These are phyloP conservation scores for Sigmodon hispidus DNA, from an alignment of 2,113 vertebrate genomes.

Conservation along the genomic window DNA sequence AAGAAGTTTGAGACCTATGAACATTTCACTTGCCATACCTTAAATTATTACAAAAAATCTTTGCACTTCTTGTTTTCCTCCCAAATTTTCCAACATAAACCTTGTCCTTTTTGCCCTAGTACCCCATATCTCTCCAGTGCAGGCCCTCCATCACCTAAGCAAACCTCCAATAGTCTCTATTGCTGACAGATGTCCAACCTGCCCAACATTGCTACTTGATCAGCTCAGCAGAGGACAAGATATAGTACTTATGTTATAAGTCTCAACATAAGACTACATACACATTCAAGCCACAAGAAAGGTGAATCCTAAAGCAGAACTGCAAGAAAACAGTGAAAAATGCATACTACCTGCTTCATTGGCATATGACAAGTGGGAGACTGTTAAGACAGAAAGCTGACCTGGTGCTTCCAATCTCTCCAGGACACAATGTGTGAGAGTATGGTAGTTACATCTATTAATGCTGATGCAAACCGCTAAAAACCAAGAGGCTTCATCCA, in stretches of 20 bases:
- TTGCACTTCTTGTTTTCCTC: not conserved
- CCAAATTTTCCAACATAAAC: not conserved
- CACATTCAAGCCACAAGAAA: not conserved
- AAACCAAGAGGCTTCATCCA: not conserved
- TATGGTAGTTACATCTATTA: not conserved
- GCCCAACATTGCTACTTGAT: not conserved
- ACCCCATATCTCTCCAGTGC: not conserved
- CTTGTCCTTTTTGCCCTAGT: not conserved
- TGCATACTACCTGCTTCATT: not conserved
- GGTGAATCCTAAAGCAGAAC: not conserved
- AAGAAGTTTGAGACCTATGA: not conserved
- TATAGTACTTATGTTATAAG: not conserved
- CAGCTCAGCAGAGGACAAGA: not conserved
- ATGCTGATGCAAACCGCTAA: not conserved
- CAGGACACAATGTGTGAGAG: not conserved
- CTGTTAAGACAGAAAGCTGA: not conserved
- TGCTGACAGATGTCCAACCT: conserved; percentile 6
- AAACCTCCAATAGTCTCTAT: not conserved
- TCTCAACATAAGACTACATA: not conserved
- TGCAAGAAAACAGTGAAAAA: not conserved
- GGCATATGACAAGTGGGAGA: not conserved
- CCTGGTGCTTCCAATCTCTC: not conserved
- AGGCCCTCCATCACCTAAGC: not conserved
- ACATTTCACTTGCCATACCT: not conserved
- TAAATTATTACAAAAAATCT: not conserved